A percentile compares a stretch with the other conserved stretches of the same genome.
These are phyloP conservation scores for Probaryconus sp. DNA, from an alignment of 1,140 invertebrate genomes.

Conservation along the genomic window DNA sequence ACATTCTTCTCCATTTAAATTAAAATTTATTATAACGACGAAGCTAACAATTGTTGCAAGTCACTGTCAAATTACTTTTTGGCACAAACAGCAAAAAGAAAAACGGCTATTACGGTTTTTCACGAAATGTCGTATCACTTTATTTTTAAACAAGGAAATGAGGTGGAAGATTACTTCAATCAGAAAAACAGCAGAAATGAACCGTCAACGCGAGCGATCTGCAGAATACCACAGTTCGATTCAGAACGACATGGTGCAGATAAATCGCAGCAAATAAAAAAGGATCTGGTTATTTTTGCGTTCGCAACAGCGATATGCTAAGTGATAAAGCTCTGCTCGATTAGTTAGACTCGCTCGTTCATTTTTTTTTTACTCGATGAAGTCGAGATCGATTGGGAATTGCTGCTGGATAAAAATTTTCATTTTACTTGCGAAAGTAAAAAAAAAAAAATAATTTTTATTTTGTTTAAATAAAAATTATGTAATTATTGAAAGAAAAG, in stretches of 20 bases:
- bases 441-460: too few relatives aligned
- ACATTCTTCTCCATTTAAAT: too few relatives aligned
- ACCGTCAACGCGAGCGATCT: constrained; percentile 21
- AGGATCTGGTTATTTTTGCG: constrained; percentile 27
- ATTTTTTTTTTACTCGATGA: constrained; percentile 11
- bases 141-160: constrained; percentile 13
- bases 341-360: constrained; percentile 8
- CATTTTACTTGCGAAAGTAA: too few relatives aligned
- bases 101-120: background rate
- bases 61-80: too few relatives aligned
- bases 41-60: too few relatives aligned
- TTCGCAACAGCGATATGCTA: constrained; percentile 1
- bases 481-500: too few relatives aligned
- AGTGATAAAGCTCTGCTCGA: constrained; percentile 21
- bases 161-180: background rate
- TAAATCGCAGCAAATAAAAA: constrained; percentile 12
- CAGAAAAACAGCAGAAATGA: constrained; percentile 4
- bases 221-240: constrained; percentile 5
- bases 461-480: too few relatives aligned
- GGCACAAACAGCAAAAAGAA: constrained; percentile 2
- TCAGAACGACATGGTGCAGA: constrained; percentile 6
- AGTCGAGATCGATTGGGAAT: constrained; percentile 18
- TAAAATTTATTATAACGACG: too few relatives aligned
- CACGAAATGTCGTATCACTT: background rate
- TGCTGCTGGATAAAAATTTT: too few relatives aligned